Conservation (phyloP, 2,113 vertebrate genomes). For the Halcyon malimbica region DNA sequence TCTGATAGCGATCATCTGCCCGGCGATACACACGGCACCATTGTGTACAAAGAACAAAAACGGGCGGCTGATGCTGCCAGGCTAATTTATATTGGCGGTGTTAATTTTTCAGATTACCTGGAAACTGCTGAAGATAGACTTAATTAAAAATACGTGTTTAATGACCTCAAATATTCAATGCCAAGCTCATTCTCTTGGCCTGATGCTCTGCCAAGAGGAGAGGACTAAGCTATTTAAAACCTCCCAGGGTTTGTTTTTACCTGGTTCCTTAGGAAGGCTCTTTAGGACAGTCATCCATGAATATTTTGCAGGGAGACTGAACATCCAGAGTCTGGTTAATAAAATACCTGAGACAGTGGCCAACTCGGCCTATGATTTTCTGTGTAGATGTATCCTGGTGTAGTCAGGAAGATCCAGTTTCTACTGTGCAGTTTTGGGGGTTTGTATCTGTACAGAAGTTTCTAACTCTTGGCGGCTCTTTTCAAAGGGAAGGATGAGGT, state of each 20-base stretch:
- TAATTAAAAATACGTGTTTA: neutral
- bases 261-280: neutral
- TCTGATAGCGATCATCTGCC: neutral
- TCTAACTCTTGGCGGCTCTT: neutral
- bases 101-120: neutral
- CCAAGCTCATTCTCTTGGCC: neutral
- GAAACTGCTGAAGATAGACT: neutral
- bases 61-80: neutral
- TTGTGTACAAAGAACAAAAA: neutral
- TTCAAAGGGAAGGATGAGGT: neutral
- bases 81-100: neutral
- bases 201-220: neutral
- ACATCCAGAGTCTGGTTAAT: neutral
- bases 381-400: neutral
- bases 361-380: neutral
- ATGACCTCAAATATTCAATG: neutral
- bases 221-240: neutral
- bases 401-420: neutral
- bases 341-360: neutral
- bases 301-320: neutral
- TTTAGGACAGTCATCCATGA: neutral
- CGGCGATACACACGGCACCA: neutral
- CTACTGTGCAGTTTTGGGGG: fast-evolving
- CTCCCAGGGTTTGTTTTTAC: neutral
- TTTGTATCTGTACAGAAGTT: neutral